Evolutionary conservation across 2,888 invertebrate species (phyloP).

Genomic region (Andricus quercusramuli): DNA sequence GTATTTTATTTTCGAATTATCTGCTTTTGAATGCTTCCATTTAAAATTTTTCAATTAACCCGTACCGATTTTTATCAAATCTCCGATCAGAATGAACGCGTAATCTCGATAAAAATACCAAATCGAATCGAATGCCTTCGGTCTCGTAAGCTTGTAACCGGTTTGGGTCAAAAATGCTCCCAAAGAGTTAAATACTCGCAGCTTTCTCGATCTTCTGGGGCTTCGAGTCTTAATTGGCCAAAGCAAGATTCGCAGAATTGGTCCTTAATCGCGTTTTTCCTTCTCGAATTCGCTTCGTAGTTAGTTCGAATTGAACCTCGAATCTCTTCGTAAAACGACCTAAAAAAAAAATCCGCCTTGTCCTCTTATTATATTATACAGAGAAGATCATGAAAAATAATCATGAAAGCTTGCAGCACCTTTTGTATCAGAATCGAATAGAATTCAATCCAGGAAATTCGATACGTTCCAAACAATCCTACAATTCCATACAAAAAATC

Average conservation of each 20-base stretch:
- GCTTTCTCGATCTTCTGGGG: not conserved
- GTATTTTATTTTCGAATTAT: too few relatives aligned
- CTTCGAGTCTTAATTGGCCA: conserved; percentile 8
- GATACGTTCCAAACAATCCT: not conserved
- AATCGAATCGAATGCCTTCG: conserved; percentile 14
- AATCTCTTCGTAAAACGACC: not conserved
- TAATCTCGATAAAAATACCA: not conserved
- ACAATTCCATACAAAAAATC: too few relatives aligned
- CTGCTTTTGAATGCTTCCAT: too few relatives aligned
- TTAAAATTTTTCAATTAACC: too few relatives aligned
- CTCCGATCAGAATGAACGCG: not conserved
- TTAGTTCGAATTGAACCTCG: not conserved
- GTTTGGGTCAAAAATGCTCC: conserved; percentile 9
- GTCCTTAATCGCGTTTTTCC: conserved; percentile 18
- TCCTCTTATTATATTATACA: not conserved
- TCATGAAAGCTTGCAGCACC: not conserved
- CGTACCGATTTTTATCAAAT: not conserved
- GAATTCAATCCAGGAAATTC: not conserved
- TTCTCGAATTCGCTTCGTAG: conserved; percentile 21
- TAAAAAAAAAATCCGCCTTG: not conserved
- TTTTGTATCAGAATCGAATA: not conserved
- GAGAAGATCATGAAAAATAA: not conserved
- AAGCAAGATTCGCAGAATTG: conserved; percentile 22
- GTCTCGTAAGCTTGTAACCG: conserved; percentile 1
- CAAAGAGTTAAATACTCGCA: conserved; percentile 13